Percentiles rank a stretch among this genome's conserved stretches.
Conservation (phyloP, 2,888 invertebrate species). For the Scelioninae gen. 1 region DNA sequence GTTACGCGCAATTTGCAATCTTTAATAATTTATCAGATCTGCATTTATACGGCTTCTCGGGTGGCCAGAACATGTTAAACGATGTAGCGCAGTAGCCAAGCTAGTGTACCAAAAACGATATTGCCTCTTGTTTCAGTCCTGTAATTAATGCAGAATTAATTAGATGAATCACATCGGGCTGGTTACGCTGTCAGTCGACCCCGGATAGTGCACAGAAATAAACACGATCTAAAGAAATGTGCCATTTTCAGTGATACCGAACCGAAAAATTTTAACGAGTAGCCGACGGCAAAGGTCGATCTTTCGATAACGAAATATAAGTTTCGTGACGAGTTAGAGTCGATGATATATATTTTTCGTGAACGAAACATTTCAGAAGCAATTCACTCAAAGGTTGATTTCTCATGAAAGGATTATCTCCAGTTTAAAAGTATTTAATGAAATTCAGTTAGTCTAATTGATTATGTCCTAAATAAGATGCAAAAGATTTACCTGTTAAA, state of each 20-base stretch:
- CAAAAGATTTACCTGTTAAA: slow-evolving; percentile 8
- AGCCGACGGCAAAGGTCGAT: slow-evolving; percentile 31
- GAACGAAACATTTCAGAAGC: neutral
- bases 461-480: neutral
- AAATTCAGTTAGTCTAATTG: slow-evolving; percentile 15
- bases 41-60: slow-evolving; percentile 66
- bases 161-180: slow-evolving; percentile 58
- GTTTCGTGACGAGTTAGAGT: neutral
- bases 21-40: slow-evolving; percentile 66
- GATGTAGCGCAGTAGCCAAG: slow-evolving; percentile 53
- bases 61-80: slow-evolving; percentile 63
- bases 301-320: slow-evolving; percentile 28
- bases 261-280: slow-evolving; percentile 37
- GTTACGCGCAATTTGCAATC: slow-evolving; percentile 55
- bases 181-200: slow-evolving; percentile 28
- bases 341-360: slow-evolving; percentile 3
- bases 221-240: slow-evolving; percentile 34
- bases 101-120: slow-evolving; percentile 65
- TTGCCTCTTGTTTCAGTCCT: slow-evolving; percentile 63
- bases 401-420: slow-evolving; percentile 5
- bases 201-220: slow-evolving; percentile 11
- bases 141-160: slow-evolving; percentile 69
- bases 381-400: neutral
- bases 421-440: neutral
- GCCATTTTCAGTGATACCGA: slow-evolving; percentile 18